Evolutionary conservation across 2,888 invertebrate species (phyloP), one percentile per base, ranked within the genome.

Genomic region (Tinea semifulvella): DNA sequence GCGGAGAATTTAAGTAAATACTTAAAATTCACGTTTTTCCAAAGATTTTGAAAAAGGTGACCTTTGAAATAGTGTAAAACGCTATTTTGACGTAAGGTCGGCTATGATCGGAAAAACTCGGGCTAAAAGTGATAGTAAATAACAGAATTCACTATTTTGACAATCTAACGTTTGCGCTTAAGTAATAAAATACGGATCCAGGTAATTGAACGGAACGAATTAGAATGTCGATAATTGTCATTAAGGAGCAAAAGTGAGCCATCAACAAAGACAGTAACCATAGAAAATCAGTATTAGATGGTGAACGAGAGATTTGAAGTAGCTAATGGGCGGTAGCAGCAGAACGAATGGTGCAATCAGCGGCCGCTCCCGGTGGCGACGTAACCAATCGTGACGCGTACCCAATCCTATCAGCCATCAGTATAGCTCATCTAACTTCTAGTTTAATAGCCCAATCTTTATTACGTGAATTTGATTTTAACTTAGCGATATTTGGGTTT

Each of bases 181-280:
- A n/a, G n/a, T n/a, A n/a, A n/a, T n/a, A n/a, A n/a, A n/a, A n/a
- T n/a, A n/a, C n/a, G n/a, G n/a, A n/a, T n/a, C n/a, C n/a, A n/a
- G 53, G 55, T 57, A 64, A 74, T 68, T 61, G 56, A 56, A 61
- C 59, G 63, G 62, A 57, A 53, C 68, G 53, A 67, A 70, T 65
- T 49, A 50, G 65, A 64, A 71, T 67, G 60, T 57, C 63, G 65
- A 65, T 66, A 70, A 68, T 70, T 68, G 68, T 74, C 69, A 62
- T 74, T 71, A 74, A 64, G 56, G 59, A 58, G 61, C 53, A 63
- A 60, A 64, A 56, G 60, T 59, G 57, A 60, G 53, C 64, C 64
- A 61, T 61, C 56, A 60, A 56, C 50, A 51, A 56, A 56, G 58
- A 57, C 61, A 68, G 56, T 62, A 61, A 71, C 73, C 72, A 65